Conservation (phyloP, 2,113 vertebrate genomes). For the Seriola rivoliana region DNA sequence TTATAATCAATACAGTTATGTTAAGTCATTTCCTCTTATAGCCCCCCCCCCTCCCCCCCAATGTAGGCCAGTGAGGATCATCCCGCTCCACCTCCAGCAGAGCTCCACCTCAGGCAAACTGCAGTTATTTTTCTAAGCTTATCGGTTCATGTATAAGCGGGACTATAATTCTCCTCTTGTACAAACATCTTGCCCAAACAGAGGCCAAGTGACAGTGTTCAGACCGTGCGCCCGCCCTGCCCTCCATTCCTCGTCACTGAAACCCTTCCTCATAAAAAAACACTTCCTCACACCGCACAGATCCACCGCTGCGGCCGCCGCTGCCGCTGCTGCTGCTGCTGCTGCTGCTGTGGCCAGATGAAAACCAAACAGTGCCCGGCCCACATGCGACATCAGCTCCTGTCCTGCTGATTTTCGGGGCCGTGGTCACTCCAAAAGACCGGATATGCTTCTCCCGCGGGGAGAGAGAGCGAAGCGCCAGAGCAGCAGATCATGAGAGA, state of each 20-base stretch:
- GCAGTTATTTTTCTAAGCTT: not conserved
- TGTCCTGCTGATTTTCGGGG: not conserved
- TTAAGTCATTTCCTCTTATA: slow-evolving; percentile 2
- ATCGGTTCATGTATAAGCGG: not conserved
- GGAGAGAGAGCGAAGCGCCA: slow-evolving; percentile 22
- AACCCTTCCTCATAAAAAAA: slow-evolving; percentile 54
- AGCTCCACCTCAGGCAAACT: not conserved
- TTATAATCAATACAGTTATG: slow-evolving; percentile 14
- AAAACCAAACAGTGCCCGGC: slow-evolving; percentile 27
- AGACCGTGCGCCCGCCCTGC: slow-evolving; percentile 46
- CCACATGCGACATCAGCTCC: slow-evolving; percentile 33
- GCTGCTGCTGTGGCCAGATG: slow-evolving; percentile 39
- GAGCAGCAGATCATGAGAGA: slow-evolving; percentile 28
- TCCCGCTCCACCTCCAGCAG: slow-evolving; percentile 32
- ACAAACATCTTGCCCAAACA: slow-evolving; percentile 42
- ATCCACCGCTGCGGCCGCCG: not conserved
- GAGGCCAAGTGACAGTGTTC: slow-evolving; percentile 38
- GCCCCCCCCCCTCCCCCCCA: too few relatives aligned
- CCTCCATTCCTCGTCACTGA: slow-evolving; percentile 61
- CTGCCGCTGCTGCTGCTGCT: not conserved
- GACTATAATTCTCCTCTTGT: not conserved
- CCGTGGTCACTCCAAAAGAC: slow-evolving; percentile 5
- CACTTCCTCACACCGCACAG: slow-evolving; percentile 62
- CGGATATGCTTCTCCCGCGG: slow-evolving; percentile 42
- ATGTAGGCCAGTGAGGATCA: not conserved